These are phyloP conservation scores for Oryzias dopingdopingensis DNA, from an alignment of 2,797 vertebrate species.

Conservation along the genomic window DNA sequence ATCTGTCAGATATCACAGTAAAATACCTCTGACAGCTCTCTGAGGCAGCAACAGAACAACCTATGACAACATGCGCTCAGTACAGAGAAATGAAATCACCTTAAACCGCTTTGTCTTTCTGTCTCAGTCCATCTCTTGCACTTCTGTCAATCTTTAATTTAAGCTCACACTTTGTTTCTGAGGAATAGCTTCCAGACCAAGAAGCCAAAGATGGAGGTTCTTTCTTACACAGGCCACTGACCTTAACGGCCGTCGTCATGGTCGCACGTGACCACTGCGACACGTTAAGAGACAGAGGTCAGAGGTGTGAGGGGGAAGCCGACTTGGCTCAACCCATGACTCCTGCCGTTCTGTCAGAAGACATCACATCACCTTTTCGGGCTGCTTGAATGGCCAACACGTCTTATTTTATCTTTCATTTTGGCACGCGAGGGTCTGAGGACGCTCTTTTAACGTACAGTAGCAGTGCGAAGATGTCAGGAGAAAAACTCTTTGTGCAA, in stretches of 20 bases:
- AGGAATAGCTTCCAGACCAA: not conserved
- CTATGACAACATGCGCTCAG: conserved; percentile 54
- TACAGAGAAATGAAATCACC: conserved; percentile 49
- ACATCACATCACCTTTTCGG: conserved; percentile 56
- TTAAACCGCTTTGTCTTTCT: conserved; percentile 41
- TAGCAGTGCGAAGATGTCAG: no score
- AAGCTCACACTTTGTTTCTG: not conserved
- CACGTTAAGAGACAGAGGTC: conserved; percentile 48
- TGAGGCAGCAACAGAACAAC: conserved; percentile 69
- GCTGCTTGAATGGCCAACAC: conserved; percentile 44
- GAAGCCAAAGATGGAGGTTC: conserved; percentile 8
- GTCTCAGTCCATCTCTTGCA: conserved; percentile 4
- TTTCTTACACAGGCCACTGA: conserved; percentile 39
- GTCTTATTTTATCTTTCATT: conserved; percentile 28
- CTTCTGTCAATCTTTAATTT: not conserved
- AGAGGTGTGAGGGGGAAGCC: conserved; percentile 60
- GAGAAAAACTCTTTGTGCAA: no score
- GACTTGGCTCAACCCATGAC: conserved; percentile 58
- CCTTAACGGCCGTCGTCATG: conserved; percentile 50
- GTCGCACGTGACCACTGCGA: conserved; percentile 32
- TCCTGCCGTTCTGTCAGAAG: conserved; percentile 65
- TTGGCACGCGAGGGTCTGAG: conserved; percentile 27
- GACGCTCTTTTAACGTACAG: not conserved
- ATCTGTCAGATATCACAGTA: conserved; percentile 87
- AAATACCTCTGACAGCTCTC: conserved; percentile 85